Evolutionary conservation across 1,140 invertebrate genomes (phyloP).

Genomic region (Rhagoletis pomonella): DNA sequence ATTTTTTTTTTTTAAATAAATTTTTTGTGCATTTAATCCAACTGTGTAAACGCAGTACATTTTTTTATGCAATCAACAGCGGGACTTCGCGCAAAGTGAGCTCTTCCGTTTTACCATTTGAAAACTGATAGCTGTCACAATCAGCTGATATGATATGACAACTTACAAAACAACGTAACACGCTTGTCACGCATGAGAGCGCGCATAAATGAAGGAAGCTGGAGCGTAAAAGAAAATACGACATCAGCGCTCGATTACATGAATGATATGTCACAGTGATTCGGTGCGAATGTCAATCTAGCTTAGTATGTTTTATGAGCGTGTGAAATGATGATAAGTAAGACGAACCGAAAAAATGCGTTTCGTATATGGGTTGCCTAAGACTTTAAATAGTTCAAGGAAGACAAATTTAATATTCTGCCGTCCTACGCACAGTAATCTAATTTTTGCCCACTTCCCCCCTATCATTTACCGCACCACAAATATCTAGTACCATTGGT

Average conservation of each 20-base stretch:
- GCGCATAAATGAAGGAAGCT: background rate
- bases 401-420: no score
- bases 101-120: slow-evolving; percentile 14
- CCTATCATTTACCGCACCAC: no score
- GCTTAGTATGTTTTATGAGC: background rate
- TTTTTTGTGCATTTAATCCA: background rate
- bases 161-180: background rate
- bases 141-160: slow-evolving; percentile 8
- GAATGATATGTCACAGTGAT: slow-evolving; percentile 3
- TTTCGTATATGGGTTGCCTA: no score
- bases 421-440: no score
- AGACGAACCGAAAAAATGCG: no score
- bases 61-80: background rate
- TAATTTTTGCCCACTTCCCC: no score
- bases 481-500: no score
- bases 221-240: background rate
- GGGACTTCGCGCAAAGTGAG: background rate
- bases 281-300: slow-evolving; percentile 8
- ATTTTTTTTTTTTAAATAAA: background rate
- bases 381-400: no score
- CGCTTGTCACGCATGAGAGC: slow-evolving; percentile 25
- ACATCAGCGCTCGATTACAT: background rate
- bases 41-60: background rate
- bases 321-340: background rate
- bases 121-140: slow-evolving; percentile 38